These are phyloP conservation scores for Oreochromis grahami DNA, from an alignment of 2,797 vertebrate species.

Conservation along the genomic window DNA sequence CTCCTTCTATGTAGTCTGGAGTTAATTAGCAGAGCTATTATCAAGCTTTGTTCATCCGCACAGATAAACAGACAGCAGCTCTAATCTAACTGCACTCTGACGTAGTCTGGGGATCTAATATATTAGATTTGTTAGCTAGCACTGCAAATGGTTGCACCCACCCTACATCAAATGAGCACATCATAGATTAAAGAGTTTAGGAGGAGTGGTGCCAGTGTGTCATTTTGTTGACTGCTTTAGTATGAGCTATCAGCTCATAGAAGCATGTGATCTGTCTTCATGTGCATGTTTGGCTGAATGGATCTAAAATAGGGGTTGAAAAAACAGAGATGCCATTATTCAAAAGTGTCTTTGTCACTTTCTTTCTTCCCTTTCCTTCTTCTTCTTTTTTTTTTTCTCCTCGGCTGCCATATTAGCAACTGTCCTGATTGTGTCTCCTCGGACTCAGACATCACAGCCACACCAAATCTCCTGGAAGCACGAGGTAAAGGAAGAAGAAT, in stretches of 20 bases:
- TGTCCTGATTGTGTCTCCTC: constrained; percentile 50
- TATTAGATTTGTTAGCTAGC: constrained; percentile 19
- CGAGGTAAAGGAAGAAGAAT: constrained; percentile 51
- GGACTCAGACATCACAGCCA: constrained; percentile 50
- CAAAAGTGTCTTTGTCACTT: not conserved
- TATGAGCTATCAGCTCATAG: constrained; percentile 1
- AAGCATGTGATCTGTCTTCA: constrained; percentile 19
- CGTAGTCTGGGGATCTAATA: constrained; percentile 21
- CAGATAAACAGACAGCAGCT: constrained; percentile 51
- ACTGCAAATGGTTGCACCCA: not conserved
- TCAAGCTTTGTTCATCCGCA: constrained; percentile 41
- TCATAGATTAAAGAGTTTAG: constrained; percentile 31
- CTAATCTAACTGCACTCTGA: constrained; percentile 44
- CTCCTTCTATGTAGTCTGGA: constrained; percentile 51
- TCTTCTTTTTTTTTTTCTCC: not conserved
- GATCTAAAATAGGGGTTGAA: not conserved
- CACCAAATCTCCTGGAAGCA: constrained; percentile 64
- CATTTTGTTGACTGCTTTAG: not conserved
- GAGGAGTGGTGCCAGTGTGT: not conserved
- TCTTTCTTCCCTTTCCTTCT: not conserved
- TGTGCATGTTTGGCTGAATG: not conserved
- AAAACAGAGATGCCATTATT: constrained; percentile 11
- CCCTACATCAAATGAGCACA: constrained; percentile 1
- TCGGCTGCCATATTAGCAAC: constrained; percentile 14
- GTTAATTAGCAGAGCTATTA: constrained; percentile 70